Base-by-base conservation (phyloP, 2,113 vertebrate genomes). In the Bambusicola thoracicus region DNA sequence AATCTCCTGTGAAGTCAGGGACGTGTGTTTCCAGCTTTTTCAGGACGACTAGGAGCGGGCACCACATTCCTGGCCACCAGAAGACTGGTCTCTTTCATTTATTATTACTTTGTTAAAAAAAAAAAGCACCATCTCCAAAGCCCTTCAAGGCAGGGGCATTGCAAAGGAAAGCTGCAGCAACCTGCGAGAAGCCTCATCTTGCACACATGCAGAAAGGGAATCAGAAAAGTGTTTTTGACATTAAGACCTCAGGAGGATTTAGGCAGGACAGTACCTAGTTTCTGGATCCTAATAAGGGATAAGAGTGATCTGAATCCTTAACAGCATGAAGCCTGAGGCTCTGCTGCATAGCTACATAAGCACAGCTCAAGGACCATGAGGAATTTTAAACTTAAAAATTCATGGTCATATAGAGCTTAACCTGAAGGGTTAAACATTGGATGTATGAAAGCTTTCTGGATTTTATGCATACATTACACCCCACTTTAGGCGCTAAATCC, bases 331-430 rank as follows among this genome's bases (percentile, higher is more conserved):
- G 27, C 44, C 69, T 69, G 36, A 62, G 74, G 24, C n/a, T 75
- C 13, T 76, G 51, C 74, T 65, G 27, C 6, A 0, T 72, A 61
- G 78, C 41, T 68, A 25, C 56, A 61, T 43, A 68, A 56, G 34
- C 56, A 53, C n/a, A 83, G 38, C 34, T 77, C 34, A 69, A 63
- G 43, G 53, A 72, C 27, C 12, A 53, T 40, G 43, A 86, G 27
- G 51, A 87, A 65, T 92, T 95, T 75, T 24, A 84, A 77, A 70
- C 61, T 53, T 58, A 56, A 40, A 72, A 51, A 79, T 85, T 62
- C 84, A 68, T 72, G 1, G 1, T 32, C 74, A 51, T 48, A 21
- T 16, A 68, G 73, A 69, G 55, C 88, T 92, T 83, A 78, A 65
- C 27, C 56, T 78, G 15, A 53, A 78, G 43, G 40, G 80, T 93